These are phyloP conservation scores for Ctenoplectra terminalis DNA, from an alignment of 1,140 invertebrate genomes.

Conservation along the genomic window DNA sequence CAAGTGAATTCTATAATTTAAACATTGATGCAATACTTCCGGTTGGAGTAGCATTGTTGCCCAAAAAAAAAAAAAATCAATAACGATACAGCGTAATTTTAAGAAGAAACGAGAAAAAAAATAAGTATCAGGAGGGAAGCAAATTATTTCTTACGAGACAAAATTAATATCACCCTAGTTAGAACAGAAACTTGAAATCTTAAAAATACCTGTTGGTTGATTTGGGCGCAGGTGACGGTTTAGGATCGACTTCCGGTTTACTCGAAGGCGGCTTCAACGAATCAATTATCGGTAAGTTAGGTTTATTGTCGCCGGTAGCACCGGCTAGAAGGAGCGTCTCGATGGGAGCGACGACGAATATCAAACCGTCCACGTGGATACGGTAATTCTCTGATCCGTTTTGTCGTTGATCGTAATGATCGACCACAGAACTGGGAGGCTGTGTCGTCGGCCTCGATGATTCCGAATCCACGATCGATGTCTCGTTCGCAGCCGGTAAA, in stretches of 20 bases:
- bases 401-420: slow-evolving; percentile 87
- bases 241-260: slow-evolving; percentile 46
- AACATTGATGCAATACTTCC: too few relatives aligned
- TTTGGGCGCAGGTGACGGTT: slow-evolving; percentile 43
- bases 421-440: slow-evolving; percentile 19
- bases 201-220: slow-evolving; percentile 43
- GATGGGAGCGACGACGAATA: slow-evolving; percentile 86
- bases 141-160: not conserved
- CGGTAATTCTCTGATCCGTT: slow-evolving; percentile 88
- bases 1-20: too few relatives aligned
- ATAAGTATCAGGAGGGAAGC: too few relatives aligned
- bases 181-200: not conserved
- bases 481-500: slow-evolving; percentile 33
- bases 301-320: slow-evolving; percentile 52
- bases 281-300: slow-evolving; percentile 53
- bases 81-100: not conserved
- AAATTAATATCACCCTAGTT: not conserved
- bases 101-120: not conserved
- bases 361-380: slow-evolving; percentile 86
- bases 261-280: slow-evolving; percentile 10
- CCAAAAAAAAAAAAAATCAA: too few relatives aligned
- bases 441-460: not conserved
- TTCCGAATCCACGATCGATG: slow-evolving; percentile 26
- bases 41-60: too few relatives aligned
- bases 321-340: slow-evolving; percentile 81